Base-by-base conservation (phyloP, 1,140 invertebrate species). In the Drosophila arawakana region DNA sequence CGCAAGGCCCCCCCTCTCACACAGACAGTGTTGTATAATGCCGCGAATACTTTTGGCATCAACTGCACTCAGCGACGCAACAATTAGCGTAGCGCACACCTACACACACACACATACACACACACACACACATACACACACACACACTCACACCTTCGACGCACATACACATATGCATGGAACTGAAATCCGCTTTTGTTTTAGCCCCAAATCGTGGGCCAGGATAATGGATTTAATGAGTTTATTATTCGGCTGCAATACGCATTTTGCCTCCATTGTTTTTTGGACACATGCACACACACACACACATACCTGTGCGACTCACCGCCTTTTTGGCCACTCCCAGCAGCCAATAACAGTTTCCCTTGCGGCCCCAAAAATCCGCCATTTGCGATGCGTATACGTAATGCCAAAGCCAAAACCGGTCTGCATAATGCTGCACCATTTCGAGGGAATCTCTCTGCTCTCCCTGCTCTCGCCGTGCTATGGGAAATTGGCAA, bases 211-310 rank as follows among this genome's bases (percentile, higher is more conserved):
- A 81, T 84, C 75, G 74, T 68, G 84, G 75, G 55, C 71, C 81
- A 81, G 79, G 85, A 89, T 89, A 89, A 84, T 89, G 81, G 84
- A 89, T 89, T 79, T 89, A 89, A 89, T 89, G 85, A 78, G 84
- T 89, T 89, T 89, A 89, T 90, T 89, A 89, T 89, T 79, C 78
- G 80, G 41, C 46, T 70, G 76, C 74, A 52, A 35, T 62, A 54
- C 52, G 57, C 68, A 65, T 65, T 68, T 67, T 50, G 25, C 43
- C 43, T 34, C n/a, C 44, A 75, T 63, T 75, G 73, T 75, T 59
- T 63, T 63, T 34, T 25, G 7, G 34, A 46, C 66, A 11, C 35
- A 50, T 7, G 15, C 25, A 10, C 43, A 15, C 35, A 15, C 35
- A 47, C 37, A 44, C 44, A 47, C 21, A 49, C 57, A 54, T 55